These are phyloP conservation scores for Chromobotia macracanthus DNA, from an alignment of 2,797 vertebrate genomes.

Conservation along the genomic window DNA sequence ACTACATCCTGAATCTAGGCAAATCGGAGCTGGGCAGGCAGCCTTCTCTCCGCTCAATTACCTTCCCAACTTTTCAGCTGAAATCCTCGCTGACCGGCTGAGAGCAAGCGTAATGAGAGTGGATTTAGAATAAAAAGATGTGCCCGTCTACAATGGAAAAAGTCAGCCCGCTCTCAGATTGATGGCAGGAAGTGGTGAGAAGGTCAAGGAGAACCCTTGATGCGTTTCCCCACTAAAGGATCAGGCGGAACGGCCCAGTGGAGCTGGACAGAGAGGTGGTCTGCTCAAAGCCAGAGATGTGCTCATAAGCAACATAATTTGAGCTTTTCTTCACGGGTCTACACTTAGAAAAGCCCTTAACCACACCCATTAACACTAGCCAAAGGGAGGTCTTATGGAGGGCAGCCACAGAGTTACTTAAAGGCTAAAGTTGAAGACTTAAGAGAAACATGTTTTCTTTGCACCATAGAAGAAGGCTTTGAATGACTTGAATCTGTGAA, in stretches of 20 bases:
- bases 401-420: conserved; percentile 11
- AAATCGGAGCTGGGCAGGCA: conserved; percentile 68
- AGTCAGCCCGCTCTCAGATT: conserved; percentile 63
- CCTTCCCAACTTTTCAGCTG: conserved; percentile 77
- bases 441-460: conserved; percentile 9
- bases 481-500: no score
- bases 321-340: conserved; percentile 62
- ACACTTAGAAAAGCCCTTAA: conserved; percentile 61
- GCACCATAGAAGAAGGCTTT: background rate
- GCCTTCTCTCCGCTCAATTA: conserved; percentile 76
- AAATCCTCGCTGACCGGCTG: conserved; percentile 79
- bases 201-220: conserved; percentile 74
- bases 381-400: conserved; percentile 17
- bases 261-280: conserved; percentile 67
- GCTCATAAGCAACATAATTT: conserved; percentile 61
- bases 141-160: conserved; percentile 76
- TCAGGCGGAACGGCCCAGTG: conserved; percentile 67
- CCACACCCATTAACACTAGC: conserved; percentile 50
- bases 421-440: conserved; percentile 26
- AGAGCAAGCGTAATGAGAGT: conserved; percentile 81
- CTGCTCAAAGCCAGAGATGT: conserved; percentile 45
- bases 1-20: conserved; percentile 76
- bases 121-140: conserved; percentile 85
- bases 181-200: conserved; percentile 77
- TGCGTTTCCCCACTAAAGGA: conserved; percentile 74